Evolutionary conservation across 1,140 invertebrate genomes (phyloP), one percentile per base, ranked within the genome.

Genomic region (Drosophila sp.): DNA sequence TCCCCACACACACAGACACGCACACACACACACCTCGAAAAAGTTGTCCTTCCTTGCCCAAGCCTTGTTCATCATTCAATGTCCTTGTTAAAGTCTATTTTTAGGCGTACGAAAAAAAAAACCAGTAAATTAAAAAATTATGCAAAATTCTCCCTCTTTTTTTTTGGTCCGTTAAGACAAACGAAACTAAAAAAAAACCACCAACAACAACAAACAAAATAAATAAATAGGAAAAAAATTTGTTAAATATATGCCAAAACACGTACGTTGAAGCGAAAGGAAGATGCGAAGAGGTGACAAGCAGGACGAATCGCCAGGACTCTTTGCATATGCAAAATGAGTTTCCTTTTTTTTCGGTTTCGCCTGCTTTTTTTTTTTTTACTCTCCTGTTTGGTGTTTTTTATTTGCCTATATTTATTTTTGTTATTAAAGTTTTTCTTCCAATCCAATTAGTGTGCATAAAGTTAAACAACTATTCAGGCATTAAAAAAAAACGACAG

Each of bases 41-140:
- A 47, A 25, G 44, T 47, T 47, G 23, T 50, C 44, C 44, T 50
- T 25, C 44, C 23, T 50, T 50, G 25, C 23, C 23, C 44, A 50
- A 5, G 23, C 23, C 44, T 50, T 27, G 44, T 50, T 50, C 44
- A 50, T 50, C 44, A 50, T 50, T 50, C 44, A 50, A 50, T 50
- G 44, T 50, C 44, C 44, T 50, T 50, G 44, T 50, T 50, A 27
- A 25, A 50, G 44, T 35, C 17, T 58, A 58, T 58, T 58, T 58
- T 58, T 58, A 35, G 56, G 30, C 56, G 5, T 35, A 58, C 35
- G 7, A 50, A 41, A 41, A n/a, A 41, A 8, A n/a, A 23, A 50
- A 25, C 23, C 44, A 50, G 56, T 58, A 58, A 58, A 58, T 58
- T 58, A 58, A 58, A 58, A 58, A 58, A 58, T 58, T 58, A 58